Evolutionary conservation across 1,140 invertebrate species (phyloP), one percentile per base, ranked within the genome.

Genomic region (Trissolcus basalis): DNA sequence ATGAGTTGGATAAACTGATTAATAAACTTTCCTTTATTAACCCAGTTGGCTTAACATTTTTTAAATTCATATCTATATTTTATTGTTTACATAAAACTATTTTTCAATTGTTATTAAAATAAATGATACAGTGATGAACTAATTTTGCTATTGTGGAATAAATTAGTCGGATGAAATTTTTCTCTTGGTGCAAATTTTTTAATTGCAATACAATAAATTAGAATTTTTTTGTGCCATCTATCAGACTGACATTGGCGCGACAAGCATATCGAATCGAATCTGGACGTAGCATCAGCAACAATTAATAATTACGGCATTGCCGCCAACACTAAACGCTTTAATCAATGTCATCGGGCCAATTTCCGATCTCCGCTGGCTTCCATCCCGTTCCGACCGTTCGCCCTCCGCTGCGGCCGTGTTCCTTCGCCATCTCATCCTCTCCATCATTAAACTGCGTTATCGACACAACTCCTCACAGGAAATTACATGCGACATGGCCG

Each of bases 311-410:
- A 87, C 79, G 79, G 80, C 83, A 84, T 85, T 83, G 83, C 81
- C 82, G 83, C 48, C 81, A 76, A 74, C 81, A 80, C 79, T 87
- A 88, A 88, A 84, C 83, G 83, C 86, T 88, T 89, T 87, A 89
- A 89, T 88, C 86, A 89, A 87, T 88, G 87, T 87, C 87, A 87
- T 88, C 87, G 86, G 85, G 83, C 85, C 85, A 89, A 89, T 89
- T 89, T 89, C 87, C 87, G 86, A 87, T 88, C 81, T 83, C 82
- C 81, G 82, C 80, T 83, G 76, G 71, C 74, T 85, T 67, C 81
- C 82, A 77, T 80, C 80, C 79, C 81, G 78, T 82, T 71, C 61
- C 80, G 65, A 78, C 72, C 78, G 76, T 77, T 58, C 77, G 74
- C 68, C 47, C 55, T 63, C 56, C 51, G 51, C 48, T 49, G 36